Evolutionary conservation across 2,888 invertebrate species (phyloP), one percentile per base, ranked within the genome.

Genomic region (Cancer borealis): DNA sequence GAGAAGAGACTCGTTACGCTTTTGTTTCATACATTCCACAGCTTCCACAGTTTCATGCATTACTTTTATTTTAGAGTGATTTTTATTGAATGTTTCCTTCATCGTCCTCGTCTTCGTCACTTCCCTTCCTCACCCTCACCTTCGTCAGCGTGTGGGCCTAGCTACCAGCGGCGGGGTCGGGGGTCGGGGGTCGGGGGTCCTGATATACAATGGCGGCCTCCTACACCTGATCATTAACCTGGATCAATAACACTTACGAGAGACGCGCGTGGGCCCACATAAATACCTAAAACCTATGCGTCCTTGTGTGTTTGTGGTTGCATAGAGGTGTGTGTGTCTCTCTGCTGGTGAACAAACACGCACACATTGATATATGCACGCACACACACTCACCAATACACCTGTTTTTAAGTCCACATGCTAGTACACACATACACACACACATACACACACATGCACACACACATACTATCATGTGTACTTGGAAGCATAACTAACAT

Each of bases 161-260:
- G 84, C 17, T 39, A 84, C 84, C 84, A 73, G 84, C 84, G 84
- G 84, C 84, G 30, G 84, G 84, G 10, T 39, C 84, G 6, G 84
- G 39, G 39, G 39, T 39, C 39, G 39, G 39, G 39, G 39, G 39
- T 39, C 39, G 39, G 39, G 39, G 84, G n/a, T 84, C 84, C 45
- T 92, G 92, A 92, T 92, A 79, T 92, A 92, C 73, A n/a, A 49
- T 14, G 54, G 45, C 26, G 14, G 66, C 47, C 79, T 90, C 30
- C 93, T 93, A 79, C 39, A 84, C 26, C 39, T 45, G 87, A 30
- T 46, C 91, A 93, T 93, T 93, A 93, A 89, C 49, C 93, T 54
- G 93, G 84, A 91, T 93, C 93, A 93, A 93, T 93, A 93, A 79
- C 87, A 54, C 93, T 91, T 91, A 93, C 91, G 79, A 93, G 49